These are phyloP conservation scores for Rhynchonema sp. DNA, from an alignment of 2,888 invertebrate genomes.

Conservation along the genomic window DNA sequence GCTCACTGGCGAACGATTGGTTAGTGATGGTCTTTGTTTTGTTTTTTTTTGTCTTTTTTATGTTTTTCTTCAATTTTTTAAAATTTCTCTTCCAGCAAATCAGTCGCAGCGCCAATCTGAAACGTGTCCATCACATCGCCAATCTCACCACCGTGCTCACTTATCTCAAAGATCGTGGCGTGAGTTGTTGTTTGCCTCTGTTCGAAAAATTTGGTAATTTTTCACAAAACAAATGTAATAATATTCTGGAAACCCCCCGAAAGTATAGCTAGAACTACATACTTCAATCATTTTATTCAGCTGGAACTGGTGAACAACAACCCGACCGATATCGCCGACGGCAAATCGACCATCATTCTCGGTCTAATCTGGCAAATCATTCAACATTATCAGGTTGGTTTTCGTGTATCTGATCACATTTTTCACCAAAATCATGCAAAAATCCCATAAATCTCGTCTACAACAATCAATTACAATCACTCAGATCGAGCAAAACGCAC, in stretches of 20 bases:
- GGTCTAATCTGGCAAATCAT: constrained; percentile 28
- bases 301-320: constrained; percentile 27
- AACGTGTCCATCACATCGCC: constrained; percentile 7
- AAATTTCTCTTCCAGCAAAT: constrained; percentile 1
- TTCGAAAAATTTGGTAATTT: too few species aligned
- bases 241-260: too few species aligned
- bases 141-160: constrained; percentile 6
- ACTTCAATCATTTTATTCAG: constrained; percentile 8
- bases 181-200: constrained; percentile 2
- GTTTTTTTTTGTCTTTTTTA: too few species aligned
- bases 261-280: too few species aligned
- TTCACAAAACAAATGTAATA: too few species aligned
- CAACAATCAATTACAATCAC: too few species aligned
- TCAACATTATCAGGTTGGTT: constrained; percentile 24
- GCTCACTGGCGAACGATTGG: constrained; percentile 25
- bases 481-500: constrained; percentile 22
- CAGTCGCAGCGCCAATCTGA: constrained; percentile 1
- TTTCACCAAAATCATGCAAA: too few species aligned
- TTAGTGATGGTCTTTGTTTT: constrained; percentile 8
- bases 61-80: too few species aligned
- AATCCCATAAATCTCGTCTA: too few species aligned
- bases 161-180: constrained; percentile 4
- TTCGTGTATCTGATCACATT: not conserved
- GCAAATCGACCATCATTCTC: constrained; percentile 26
- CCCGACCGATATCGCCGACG: constrained; percentile 26